These are phyloP conservation scores for Solea senegalensis DNA, from an alignment of 2,113 vertebrate species.

Conservation along the genomic window DNA sequence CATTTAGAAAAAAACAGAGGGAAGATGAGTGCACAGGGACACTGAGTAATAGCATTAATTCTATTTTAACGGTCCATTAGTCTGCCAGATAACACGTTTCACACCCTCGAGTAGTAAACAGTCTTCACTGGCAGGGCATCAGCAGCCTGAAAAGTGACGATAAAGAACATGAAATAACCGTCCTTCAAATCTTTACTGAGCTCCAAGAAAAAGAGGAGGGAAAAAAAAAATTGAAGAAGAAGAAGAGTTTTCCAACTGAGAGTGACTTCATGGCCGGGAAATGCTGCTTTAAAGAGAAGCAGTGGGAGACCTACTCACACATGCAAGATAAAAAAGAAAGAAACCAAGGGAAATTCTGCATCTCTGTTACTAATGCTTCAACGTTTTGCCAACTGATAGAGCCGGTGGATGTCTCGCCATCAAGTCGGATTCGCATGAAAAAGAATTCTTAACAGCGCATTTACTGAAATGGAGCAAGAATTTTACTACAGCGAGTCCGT, in stretches of 20 bases:
- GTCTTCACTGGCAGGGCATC: conserved; percentile 23
- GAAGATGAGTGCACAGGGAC: conserved; percentile 16
- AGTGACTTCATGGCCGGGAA: conserved; percentile 40
- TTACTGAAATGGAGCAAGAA: conserved; percentile 22
- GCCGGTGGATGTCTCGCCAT: conserved; percentile 25
- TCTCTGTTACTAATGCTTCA: conserved; percentile 35
- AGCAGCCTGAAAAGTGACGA: conserved; percentile 47
- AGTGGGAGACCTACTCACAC: conserved; percentile 55
- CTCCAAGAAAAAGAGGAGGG: conserved; percentile 12
- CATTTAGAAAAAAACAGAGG: conserved; percentile 25
- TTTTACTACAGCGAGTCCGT: neutral
- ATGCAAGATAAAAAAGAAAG: conserved; percentile 18
- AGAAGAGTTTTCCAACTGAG: conserved; percentile 36
- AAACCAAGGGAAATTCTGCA: conserved; percentile 22
- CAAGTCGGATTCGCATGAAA: conserved; percentile 17
- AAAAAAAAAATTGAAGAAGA: neutral
- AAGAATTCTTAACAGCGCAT: conserved; percentile 46
- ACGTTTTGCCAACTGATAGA: conserved; percentile 22
- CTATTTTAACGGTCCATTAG: conserved; percentile 38
- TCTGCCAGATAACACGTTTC: conserved; percentile 45
- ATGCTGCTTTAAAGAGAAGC: conserved; percentile 43
- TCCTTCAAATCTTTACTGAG: conserved; percentile 40
- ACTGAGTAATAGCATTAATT: conserved; percentile 26
- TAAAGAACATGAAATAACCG: conserved; percentile 54
- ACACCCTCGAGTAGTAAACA: conserved; percentile 42